Base-by-base conservation (phyloP, 1,140 invertebrate genomes). In the Agrypnia vestita region DNA sequence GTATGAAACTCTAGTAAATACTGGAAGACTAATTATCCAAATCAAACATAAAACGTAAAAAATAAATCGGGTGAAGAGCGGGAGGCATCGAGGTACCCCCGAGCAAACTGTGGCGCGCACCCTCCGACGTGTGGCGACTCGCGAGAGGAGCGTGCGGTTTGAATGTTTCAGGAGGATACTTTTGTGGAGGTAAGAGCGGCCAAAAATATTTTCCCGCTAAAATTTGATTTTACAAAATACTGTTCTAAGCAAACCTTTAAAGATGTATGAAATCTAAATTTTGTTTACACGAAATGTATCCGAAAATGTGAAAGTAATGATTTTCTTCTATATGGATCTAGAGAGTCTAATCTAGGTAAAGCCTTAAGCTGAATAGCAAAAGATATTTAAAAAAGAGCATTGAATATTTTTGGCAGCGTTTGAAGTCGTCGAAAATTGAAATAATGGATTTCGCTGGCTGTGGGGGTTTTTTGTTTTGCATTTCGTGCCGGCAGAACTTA, bases 401-500 rank as follows among this genome's bases (percentile, higher is more conserved):
- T 46, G 17, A 69, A 69, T 69, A 69, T 69, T 69, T 69, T 69
- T 69, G 64, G 64, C 64, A 46, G 64, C 64, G 17, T 47, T 17
- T 46, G 44, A n/a, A 47, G 44, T 69, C 64, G 21, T 46, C 43
- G 61, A 25, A 25, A 46, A 35, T 35, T 35, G 4, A 69, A 69
- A 64, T n/a, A 69, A 69, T 69, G 46, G 15, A 69, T 15, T 46
- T 15, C 44, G 13, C 46, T 19, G 64, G 44, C 35, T 47, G n/a
- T 47, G 11, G 15, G 64, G 13, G 61, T 15, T 59, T 59, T 17
- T 15, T 59, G 19, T 62, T 62, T 62, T 13, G 72, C 72, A 84
- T 85, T 85, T 82, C 43, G 25, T 35, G 75, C 44, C 61, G 78
- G 19, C 43, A 53, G 47, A 56, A 96, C 95, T 96, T 97, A 97